Base-by-base conservation (phyloP, 2,888 invertebrate species). In the Netelia fuscicornis region DNA sequence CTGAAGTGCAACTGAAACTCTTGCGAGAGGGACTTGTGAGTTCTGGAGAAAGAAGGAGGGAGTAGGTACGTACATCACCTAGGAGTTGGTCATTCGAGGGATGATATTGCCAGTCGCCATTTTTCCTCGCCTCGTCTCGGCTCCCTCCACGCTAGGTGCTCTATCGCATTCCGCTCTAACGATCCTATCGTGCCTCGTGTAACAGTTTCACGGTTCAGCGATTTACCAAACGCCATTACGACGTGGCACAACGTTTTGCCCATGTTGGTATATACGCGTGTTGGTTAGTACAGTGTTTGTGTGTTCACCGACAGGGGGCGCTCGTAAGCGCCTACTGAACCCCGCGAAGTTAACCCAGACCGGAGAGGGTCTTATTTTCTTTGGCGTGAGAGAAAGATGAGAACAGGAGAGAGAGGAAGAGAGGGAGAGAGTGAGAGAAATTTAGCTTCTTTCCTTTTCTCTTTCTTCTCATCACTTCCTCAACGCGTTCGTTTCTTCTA, bases 131-230 rank as follows among this genome's bases (percentile, higher is more conserved):
- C 37, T 37, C 37, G 37, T 37, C 37, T 37, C 37, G 37, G 37
- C 71, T 44, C 13, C 81, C 74, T 84, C 76, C 44, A 25, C 76
- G 56, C 42, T 17, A 76, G 72, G 60, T 25, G 71, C 54, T 71
- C 84, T 84, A 84, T 87, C 85, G 84, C 86, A 88, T 88, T 88
- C 88, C 86, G 79, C 71, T 86, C 85, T 86, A 86, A 88, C 86
- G 86, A 88, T 87, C 87, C 75, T 88, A 87, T 86, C 88, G 86
- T 86, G 86, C 87, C 83, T 77, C 81, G 87, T 84, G 88, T 89
- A 87, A 88, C 88, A 87, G 88, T 90, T 89, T 91, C 90, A 89
- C 86, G 88, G 88, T 90, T 89, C 90, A 88, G 83, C 86, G 88
- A 86, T 86, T 88, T 88, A 89, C 88, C 87, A 83, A 84, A 84